Evolutionary conservation across 2,113 vertebrate genomes (phyloP), one percentile per base, ranked within the genome.

Genomic region (Carassius carassius): DNA sequence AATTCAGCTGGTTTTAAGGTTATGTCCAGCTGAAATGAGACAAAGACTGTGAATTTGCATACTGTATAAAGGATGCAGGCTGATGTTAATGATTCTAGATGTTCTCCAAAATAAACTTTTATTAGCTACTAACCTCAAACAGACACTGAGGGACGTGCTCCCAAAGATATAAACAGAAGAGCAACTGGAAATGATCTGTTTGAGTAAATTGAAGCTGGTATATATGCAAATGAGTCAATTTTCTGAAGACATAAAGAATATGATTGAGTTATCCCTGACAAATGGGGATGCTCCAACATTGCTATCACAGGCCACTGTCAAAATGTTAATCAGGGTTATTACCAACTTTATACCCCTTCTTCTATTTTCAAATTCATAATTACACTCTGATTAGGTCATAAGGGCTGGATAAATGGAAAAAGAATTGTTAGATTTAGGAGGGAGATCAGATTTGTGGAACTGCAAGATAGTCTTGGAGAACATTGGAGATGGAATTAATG

Each of bases 261-360:
- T 86, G 80, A 86, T 88, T 82, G 84, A 79, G 81, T 89, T 87
- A 89, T 81, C 81, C 47, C 49, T 87, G 84, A 87, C 78, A 21
- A 86, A 87, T 87, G 60, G 37, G 79, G 56, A 84, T 84, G 56
- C 85, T 77, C 78, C 81, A 47, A 76, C 58, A 41, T 41, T 77
- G 65, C 84, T 81, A 82, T 84, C 79, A 83, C 73, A 84, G 77
- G 58, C 72, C 69, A 78, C 77, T 78, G 82, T 86, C 82, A 84
- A 83, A 78, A 87, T 78, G 85, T 84, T 89, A 84, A 87, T 86
- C 84, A 81, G 69, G 65, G 74, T 86, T 87, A 86, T 77, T 73
- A 85, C 86, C 74, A 84, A 79, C 54, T 74, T 62, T 82, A 79
- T 87, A 84, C 82, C 37, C 49, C 56, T 72, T 84, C 29, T n/a